Conservation (phyloP, 2,888 invertebrate species). For the Dasypolia templi region DNA sequence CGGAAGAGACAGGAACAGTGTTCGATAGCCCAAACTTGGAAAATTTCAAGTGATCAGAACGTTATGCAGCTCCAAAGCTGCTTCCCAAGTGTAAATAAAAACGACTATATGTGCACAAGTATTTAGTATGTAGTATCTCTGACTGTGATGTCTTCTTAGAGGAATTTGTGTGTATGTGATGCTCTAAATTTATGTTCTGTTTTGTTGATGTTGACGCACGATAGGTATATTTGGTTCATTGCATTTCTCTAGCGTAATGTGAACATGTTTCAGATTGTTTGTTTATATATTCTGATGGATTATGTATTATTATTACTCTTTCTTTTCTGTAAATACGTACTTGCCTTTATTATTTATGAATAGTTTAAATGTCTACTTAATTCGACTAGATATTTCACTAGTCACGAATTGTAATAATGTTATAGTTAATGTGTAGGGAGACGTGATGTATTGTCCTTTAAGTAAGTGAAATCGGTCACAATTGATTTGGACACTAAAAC, state of each 20-base stretch:
- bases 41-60: constrained; percentile 62
- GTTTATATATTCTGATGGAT: constrained; percentile 79
- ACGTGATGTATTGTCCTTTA: constrained; percentile 57
- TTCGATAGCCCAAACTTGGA: constrained; percentile 82
- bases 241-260: constrained; percentile 84
- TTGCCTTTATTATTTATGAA: constrained; percentile 84
- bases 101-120: constrained; percentile 63
- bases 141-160: constrained; percentile 90
- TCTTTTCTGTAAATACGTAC: constrained; percentile 86
- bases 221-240: constrained; percentile 73
- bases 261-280: constrained; percentile 78
- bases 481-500: constrained; percentile 58
- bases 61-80: constrained; percentile 53
- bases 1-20: constrained; percentile 84
- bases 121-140: constrained; percentile 81
- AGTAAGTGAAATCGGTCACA: constrained; percentile 68
- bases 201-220: constrained; percentile 84
- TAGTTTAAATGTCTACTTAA: constrained; percentile 81
- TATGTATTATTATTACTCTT: constrained; percentile 71
- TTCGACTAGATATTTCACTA: constrained; percentile 88
- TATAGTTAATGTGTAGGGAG: constrained; percentile 62
- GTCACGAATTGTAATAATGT: constrained; percentile 81
- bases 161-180: constrained; percentile 85
- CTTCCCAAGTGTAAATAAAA: constrained; percentile 63
- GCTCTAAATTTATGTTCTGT: constrained; percentile 80